Evolutionary conservation across 2,113 vertebrate genomes (phyloP), one percentile per base, ranked within the genome.

Genomic region (Glaucomys volans): DNA sequence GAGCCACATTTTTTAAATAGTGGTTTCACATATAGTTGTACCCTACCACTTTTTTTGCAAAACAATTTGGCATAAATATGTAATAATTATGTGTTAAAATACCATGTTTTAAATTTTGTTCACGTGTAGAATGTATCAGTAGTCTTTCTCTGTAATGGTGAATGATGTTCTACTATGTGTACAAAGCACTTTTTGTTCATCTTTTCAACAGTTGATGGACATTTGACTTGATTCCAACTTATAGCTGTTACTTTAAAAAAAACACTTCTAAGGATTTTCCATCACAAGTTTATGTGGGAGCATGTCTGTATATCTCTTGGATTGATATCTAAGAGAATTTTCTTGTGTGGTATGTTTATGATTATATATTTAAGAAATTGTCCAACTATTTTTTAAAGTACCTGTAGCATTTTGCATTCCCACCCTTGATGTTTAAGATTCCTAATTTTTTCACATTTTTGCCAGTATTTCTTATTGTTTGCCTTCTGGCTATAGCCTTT

Each of bases 301-400:
- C 30, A 52, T 59, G 4, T 83, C 79, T 83, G 47, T 30, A 20
- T 42, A 77, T 32, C 54, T 80, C 12, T 40, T 72, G 52, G 54
- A 26, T 79, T 92, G 40, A 47, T 94, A 88, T 59, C 26, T 90
- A 89, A 40, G 57, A 52, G 47, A 89, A 62, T 54, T 44, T 94
- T 35, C 20, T 22, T 79, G 9, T 86, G 32, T 52, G 26, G 8
- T 88, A 35, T 64, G n/a, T 71, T 96, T 93, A 85, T 32, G 67
- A 67, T 75, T 76, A 85, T 18, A 79, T 87, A 80, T 77, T 54
- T 74, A 72, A 72, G 30, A 77, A 57, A 72, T 8, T 89, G 24
- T 17, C 52, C 16, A 54, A 18, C 52, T 17, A 54, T 54, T 54
- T 54, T 54, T 54, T 54, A 54, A 54, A 81, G 37, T 50, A 32